These are phyloP conservation scores for Hoplodrina blanda DNA, from an alignment of 2,888 invertebrate genomes.

Conservation along the genomic window DNA sequence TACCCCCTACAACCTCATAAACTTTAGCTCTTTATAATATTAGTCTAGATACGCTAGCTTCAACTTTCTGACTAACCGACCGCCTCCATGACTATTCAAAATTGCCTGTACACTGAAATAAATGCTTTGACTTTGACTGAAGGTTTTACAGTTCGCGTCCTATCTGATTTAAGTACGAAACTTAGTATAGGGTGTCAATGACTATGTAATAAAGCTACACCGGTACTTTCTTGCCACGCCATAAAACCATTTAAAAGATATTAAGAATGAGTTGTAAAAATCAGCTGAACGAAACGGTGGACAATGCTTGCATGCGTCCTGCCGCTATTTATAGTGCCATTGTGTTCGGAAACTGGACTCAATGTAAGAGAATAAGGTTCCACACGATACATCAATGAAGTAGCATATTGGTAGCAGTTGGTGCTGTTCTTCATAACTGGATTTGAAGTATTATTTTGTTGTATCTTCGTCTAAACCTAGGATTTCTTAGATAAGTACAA, in stretches of 20 bases:
- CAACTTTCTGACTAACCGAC: too few species aligned
- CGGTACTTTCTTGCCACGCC: conserved; percentile 25
- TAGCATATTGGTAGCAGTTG: neutral
- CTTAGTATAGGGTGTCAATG: too few species aligned
- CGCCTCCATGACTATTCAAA: too few species aligned
- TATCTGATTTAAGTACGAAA: too few species aligned
- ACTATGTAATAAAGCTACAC: neutral
- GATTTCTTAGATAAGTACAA: too few species aligned
- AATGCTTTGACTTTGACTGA: too few species aligned
- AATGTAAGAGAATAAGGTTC: conserved; percentile 14
- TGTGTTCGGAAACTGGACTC: conserved; percentile 39
- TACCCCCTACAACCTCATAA: too few species aligned
- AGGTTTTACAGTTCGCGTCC: too few species aligned
- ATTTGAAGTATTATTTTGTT: neutral
- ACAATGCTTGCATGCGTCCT: conserved; percentile 47
- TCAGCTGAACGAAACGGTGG: conserved; percentile 39
- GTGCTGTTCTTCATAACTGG: neutral
- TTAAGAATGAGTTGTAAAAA: conserved; percentile 49
- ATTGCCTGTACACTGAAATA: too few species aligned
- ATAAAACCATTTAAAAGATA: conserved; percentile 22
- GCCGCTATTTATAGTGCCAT: conserved; percentile 40
- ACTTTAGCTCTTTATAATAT: too few species aligned
- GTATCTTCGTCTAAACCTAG: neutral
- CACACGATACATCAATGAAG: neutral
- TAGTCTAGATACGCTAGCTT: too few species aligned